Evolutionary conservation across 2,797 vertebrate genomes (phyloP), one percentile per base, ranked within the genome.

Genomic region (Gouania willdenowi): DNA sequence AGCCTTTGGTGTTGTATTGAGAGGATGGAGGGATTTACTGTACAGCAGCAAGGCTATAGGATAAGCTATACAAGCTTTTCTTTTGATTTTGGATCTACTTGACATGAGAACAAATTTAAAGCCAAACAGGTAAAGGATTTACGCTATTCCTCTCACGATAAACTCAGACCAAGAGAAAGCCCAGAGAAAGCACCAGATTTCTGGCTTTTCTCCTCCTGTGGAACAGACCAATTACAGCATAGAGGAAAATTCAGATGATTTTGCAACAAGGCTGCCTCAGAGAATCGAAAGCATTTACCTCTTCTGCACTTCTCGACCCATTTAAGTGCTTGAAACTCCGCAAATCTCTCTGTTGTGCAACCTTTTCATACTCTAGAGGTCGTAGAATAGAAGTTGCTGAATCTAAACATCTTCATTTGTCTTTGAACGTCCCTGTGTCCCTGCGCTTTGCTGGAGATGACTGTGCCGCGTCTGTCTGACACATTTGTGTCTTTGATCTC

Each of bases 401-500:
- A 56, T 38, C 35, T 28, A 28, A 69, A 41, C 38, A 21, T 20
- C 45, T 51, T 21, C 4, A 63, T 3, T 69, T 48, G 34, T 38
- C 54, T 55, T 59, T 54, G 34, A 59, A 49, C 2, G 0, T 19
- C 22, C 4, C 11, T 31, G 7, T 34, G 1, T 35, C 41, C 40
- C 45, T n/a, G 8, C 64, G 36, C 64, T 68, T 45, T 13, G 23
- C 47, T 20, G 3, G 17, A 35, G 48, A 41, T 42, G 56, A 56
- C 64, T 62, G 19, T 28, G 17, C 62, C 58, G 53, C 0, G 20
- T 33, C 44, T 46, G 72, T 61, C 63, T n/a, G 3, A 35, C 42
- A 15, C 31, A 38, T 56, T 47, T 49, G 60, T 59, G 66, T 43
- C 62, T 75, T 61, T 75, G 41, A 74, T 66, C 72, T 44, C 48